Conservation (phyloP, 2,797 vertebrate genomes). For the Coracias cyanogaster region DNA sequence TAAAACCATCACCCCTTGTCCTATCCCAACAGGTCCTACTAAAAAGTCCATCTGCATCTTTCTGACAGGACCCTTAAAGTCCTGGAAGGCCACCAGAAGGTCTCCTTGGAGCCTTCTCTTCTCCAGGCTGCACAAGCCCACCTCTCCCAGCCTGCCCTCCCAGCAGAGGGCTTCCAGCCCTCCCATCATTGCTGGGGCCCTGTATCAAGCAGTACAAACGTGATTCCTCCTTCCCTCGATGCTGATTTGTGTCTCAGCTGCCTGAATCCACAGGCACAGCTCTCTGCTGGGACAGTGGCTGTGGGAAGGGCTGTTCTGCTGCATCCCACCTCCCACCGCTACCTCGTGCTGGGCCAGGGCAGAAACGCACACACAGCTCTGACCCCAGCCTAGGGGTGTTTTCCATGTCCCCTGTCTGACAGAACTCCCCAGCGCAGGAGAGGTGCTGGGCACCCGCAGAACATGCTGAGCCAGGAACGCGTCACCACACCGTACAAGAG, state of each 20-base stretch:
- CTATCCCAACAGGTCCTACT: not conserved
- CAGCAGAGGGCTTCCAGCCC: not conserved
- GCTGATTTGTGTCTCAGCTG: not conserved
- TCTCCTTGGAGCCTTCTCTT: not conserved
- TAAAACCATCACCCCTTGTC: no score
- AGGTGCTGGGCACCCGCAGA: not conserved
- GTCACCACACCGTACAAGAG: not conserved
- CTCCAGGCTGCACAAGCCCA: not conserved
- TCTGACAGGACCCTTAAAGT: not conserved
- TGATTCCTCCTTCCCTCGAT: not conserved
- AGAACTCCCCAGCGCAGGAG: not conserved
- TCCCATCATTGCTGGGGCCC: not conserved
- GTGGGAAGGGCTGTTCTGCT: not conserved
- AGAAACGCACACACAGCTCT: not conserved
- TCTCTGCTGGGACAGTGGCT: not conserved
- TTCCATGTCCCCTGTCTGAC: not conserved
- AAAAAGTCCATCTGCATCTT: no score
- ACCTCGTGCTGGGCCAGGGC: not conserved
- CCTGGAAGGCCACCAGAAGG: not conserved
- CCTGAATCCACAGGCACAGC: not conserved
- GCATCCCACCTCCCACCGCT: not conserved
- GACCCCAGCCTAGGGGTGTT: no score
- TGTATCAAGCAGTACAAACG: not conserved
- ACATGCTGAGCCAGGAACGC: not conserved
- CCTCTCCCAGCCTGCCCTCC: not conserved